Evolutionary conservation across 2,113 vertebrate genomes (phyloP).

Genomic region (Caranx ignobilis): DNA sequence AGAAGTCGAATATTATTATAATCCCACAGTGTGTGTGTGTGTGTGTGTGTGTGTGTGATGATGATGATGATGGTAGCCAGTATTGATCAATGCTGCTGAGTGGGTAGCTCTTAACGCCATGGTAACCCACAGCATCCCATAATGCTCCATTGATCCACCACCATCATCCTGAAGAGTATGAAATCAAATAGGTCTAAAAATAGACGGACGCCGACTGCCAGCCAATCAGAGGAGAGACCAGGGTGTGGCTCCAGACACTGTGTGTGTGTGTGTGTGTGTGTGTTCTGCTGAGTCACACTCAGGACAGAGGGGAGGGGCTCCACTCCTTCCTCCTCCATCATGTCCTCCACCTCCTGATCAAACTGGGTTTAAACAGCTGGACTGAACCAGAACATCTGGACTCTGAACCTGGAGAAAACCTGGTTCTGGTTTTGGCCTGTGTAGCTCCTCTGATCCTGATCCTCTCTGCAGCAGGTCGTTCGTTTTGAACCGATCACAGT

Average conservation of each 20-base stretch:
- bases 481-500: too few relatives aligned
- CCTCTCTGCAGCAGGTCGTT: too few relatives aligned
- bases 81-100: slow-evolving; percentile 25
- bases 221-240: slow-evolving; percentile 48
- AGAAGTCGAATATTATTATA: too few relatives aligned
- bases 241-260: slow-evolving; percentile 34
- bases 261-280: slow-evolving; percentile 14
- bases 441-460: too few relatives aligned
- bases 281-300: slow-evolving; percentile 60
- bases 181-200: slow-evolving; percentile 60
- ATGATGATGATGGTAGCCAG: not conserved
- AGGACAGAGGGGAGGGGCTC: not conserved
- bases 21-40: not conserved
- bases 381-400: too few relatives aligned
- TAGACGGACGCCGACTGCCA: not conserved
- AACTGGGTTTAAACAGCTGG: too few relatives aligned
- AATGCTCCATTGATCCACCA: not conserved
- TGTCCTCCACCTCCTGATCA: too few relatives aligned
- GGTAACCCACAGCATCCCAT: slow-evolving; percentile 24
- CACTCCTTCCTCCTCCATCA: too few relatives aligned
- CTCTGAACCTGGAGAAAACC: too few relatives aligned
- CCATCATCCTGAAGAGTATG: slow-evolving; percentile 2
- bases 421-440: too few relatives aligned
- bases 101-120: slow-evolving; percentile 6
- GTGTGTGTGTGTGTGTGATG: not conserved